Conservation (phyloP, 2,888 invertebrate genomes). For the Melanchra persicariae region DNA sequence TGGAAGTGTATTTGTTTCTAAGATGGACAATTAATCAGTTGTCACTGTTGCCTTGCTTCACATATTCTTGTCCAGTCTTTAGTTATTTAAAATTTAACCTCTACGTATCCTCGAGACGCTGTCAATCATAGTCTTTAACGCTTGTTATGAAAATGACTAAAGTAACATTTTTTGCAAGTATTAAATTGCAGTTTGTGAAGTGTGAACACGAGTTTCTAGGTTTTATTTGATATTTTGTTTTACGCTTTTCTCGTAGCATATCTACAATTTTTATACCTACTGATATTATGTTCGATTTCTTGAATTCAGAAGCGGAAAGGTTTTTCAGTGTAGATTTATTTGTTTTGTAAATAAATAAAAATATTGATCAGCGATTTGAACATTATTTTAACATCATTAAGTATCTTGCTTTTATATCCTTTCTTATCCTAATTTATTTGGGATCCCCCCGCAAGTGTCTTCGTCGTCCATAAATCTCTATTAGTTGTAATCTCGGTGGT, state of each 20-base stretch:
- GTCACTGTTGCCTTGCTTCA: slow-evolving; percentile 41
- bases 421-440: neutral
- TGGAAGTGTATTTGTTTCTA: slow-evolving; percentile 50
- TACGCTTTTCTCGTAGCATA: slow-evolving; percentile 3
- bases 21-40: slow-evolving; percentile 59
- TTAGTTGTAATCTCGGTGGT: neutral
- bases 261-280: slow-evolving; percentile 12
- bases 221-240: slow-evolving; percentile 38
- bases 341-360: no score
- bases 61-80: slow-evolving; percentile 43
- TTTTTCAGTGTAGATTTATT: neutral
- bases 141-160: slow-evolving; percentile 51
- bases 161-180: slow-evolving; percentile 45
- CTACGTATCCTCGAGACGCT: slow-evolving; percentile 60
- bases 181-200: slow-evolving; percentile 47
- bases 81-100: slow-evolving; percentile 61
- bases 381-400: no score
- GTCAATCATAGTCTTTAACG: slow-evolving; percentile 60
- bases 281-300: slow-evolving; percentile 25
- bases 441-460: neutral
- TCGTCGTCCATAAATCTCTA: neutral
- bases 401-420: neutral
- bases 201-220: slow-evolving; percentile 34
- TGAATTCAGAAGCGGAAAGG: slow-evolving; percentile 9
- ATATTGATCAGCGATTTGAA: no score